A percentile compares a stretch with the other conserved stretches of the same genome.
Conservation (phyloP, 2,888 invertebrate species). For the Sesia apiformis region DNA sequence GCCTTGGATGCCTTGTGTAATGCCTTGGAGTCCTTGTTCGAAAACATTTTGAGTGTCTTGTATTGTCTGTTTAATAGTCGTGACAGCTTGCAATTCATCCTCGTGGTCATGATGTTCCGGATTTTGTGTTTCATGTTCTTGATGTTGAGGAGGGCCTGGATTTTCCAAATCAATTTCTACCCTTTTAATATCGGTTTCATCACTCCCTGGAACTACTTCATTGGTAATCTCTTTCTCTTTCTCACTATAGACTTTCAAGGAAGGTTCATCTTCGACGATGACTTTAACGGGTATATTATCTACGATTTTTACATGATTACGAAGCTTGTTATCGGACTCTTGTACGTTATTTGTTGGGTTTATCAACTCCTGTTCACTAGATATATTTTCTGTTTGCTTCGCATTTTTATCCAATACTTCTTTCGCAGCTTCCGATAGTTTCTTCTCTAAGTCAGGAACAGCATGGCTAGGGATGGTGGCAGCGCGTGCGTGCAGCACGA, state of each 20-base stretch:
- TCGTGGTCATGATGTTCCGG: constrained; percentile 30
- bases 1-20: constrained; percentile 38
- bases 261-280: constrained; percentile 29
- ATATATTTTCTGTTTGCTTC: constrained; percentile 20
- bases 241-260: constrained; percentile 19
- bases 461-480: constrained; percentile 33
- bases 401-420: constrained; percentile 24
- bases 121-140: constrained; percentile 59
- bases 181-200: constrained; percentile 31
- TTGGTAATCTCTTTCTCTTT: constrained; percentile 20
- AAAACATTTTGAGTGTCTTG: constrained; percentile 30
- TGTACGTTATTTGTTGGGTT: constrained; percentile 29
- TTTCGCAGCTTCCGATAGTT: constrained; percentile 19
- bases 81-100: constrained; percentile 27
- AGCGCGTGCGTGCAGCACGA: constrained; percentile 40
- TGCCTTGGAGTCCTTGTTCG: constrained; percentile 29
- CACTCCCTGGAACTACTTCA: constrained; percentile 19
- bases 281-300: constrained; percentile 47
- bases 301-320: constrained; percentile 17
- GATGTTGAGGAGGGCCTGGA: constrained; percentile 55
- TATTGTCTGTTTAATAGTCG: constrained; percentile 35
- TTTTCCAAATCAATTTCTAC: constrained; percentile 42
- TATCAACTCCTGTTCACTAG: constrained; percentile 30
- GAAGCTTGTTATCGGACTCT: constrained; percentile 38
- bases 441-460: constrained; percentile 18